Base-by-base conservation (phyloP, 2,888 invertebrate genomes). In the Parthenolecanium corni region DNA sequence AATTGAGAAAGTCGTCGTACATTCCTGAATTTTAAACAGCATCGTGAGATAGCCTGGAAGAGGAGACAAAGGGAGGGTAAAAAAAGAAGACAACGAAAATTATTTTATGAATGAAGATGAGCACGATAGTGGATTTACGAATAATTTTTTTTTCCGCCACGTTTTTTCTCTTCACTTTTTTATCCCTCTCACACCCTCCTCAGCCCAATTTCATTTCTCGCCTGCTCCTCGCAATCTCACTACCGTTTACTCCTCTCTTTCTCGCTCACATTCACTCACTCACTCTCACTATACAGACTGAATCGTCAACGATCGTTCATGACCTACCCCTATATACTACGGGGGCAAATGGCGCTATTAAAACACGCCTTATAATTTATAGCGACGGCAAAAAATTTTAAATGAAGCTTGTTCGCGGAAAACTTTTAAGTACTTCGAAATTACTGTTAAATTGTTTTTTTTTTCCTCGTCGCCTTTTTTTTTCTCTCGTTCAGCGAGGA, bases 71-170 rank as follows among this genome's bases (percentile, higher is more conserved):
- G 21, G 23, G 11, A 21, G 9, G 9, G 11, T 21, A 42, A 3
- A 38, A 36, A 46, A 47, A 49, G 31, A 36, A 38, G 49, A 49
- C 47, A 49, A 47, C 51, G 49, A 58, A 58, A 58, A 58, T 58
- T 58, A 58, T 58, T 58, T 58, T 58, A 58, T 58, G 58, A 58
- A 58, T 58, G 58, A 58, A 58, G 58, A 58, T 58, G 58, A 58
- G 58, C 58, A 49, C 58, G 58, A 58, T 58, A 47, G 58, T 49
- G 58, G 47, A 58, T 58, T 49, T 58, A 58, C 58, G 47, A 58
- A 58, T 57, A 57, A 47, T 57, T 58, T 58, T 58, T 47, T 58
- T 49, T 53, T 53, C 21, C 36, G 23, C 40, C 23, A 36, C 47
- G 36, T 58, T 57, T 58, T 31, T 49, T 31, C 44, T 2, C 42